phyloP scores from a whole-genome alignment of 2,888 invertebrate species.

The Zeuzera pyrina region DNA sequence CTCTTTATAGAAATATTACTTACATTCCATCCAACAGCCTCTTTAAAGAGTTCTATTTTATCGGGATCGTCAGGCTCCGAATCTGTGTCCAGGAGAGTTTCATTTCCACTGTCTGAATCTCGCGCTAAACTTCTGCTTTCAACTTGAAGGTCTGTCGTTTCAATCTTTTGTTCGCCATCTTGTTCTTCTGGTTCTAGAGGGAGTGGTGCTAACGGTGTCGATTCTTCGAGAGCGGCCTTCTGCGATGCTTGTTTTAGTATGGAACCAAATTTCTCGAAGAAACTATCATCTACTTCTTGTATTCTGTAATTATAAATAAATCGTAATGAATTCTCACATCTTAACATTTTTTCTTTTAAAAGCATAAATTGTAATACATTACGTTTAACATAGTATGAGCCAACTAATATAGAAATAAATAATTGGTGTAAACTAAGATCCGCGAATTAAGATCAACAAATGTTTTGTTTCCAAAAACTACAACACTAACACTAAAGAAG shows the following conservation, averaged over 20 bases:
- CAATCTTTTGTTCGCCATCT: constrained; percentile 51
- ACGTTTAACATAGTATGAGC: no score
- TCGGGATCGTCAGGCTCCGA: constrained; percentile 78
- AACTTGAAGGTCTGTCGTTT: constrained; percentile 37
- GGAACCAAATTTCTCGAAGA: constrained; percentile 88
- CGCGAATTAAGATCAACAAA: no score
- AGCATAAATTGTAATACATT: no score
- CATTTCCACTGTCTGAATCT: constrained; percentile 68
- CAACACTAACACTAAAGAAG: no score
- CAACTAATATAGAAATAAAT: no score
- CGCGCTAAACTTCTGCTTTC: constrained; percentile 45
- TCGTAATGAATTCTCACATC: background rate
- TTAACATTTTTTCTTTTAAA: background rate
- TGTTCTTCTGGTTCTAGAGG: constrained; percentile 55
- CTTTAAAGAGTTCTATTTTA: constrained; percentile 74
- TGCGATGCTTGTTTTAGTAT: constrained; percentile 77
- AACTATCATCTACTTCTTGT: constrained; percentile 86
- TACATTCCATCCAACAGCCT: constrained; percentile 83
- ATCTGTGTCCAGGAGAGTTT: constrained; percentile 75
- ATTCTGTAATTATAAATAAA: no score
- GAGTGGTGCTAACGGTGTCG: constrained; percentile 69
- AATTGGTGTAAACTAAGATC: no score
- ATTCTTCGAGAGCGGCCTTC: constrained; percentile 70
- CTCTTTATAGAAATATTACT: constrained; percentile 66
- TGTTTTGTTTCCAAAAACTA: no score